Percentiles rank a stretch among this genome's conserved stretches.
Conservation (phyloP, 2,888 invertebrate species). For the Metellina segmentata region DNA sequence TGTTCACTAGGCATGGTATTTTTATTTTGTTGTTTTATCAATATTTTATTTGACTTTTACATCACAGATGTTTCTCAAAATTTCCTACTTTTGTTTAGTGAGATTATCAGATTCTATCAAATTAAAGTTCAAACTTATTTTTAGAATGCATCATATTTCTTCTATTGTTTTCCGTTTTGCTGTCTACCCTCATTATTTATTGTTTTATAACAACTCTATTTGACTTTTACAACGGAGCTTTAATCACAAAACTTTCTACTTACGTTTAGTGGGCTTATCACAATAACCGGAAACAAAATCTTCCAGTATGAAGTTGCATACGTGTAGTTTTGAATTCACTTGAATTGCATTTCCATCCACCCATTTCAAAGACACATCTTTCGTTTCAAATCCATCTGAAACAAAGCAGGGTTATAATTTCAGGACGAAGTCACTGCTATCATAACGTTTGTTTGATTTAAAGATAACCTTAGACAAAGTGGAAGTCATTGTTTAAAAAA, state of each 20-base stretch:
- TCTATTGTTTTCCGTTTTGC: too few species aligned
- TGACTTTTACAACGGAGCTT: too few species aligned
- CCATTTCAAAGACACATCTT: conserved; percentile 65
- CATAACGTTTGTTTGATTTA: neutral
- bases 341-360: conserved; percentile 64
- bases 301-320: conserved; percentile 68
- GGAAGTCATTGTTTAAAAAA: neutral
- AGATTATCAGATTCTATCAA: too few species aligned
- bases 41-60: too few species aligned
- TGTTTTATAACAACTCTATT: too few species aligned
- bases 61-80: too few species aligned
- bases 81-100: too few species aligned
- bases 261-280: conserved; percentile 59
- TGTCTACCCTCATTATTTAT: too few species aligned
- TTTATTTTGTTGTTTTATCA: too few species aligned
- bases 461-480: neutral
- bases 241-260: neutral
- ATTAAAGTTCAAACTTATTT: too few species aligned
- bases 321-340: conserved; percentile 64
- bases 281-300: conserved; percentile 68
- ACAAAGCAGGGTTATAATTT: neutral
- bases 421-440: neutral
- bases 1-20: too few species aligned
- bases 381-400: conserved; percentile 73
- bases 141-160: too few species aligned